Base-by-base conservation (phyloP, 2,888 invertebrate genomes). In the Emmelina monodactyla region DNA sequence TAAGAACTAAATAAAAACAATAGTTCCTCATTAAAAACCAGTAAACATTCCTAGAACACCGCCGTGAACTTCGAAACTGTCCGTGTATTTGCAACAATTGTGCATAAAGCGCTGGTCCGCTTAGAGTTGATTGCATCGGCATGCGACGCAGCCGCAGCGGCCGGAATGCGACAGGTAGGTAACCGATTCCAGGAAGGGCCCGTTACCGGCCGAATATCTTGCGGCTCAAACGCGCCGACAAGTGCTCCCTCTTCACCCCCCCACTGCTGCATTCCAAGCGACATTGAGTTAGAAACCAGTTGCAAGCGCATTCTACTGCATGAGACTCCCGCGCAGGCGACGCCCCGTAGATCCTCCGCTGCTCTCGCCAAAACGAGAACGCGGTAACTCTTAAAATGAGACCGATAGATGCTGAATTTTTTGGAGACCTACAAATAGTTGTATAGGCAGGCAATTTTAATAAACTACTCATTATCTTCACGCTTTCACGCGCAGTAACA, bases 131-230 rank as follows among this genome's bases (percentile, higher is more conserved):
- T 22, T 58, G 67, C 61, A 64, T 60, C 55, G 62, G 54, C 56
- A 56, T 65, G 66, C 62, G 38, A 50, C 46, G 58, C 57, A 51
- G 54, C 61, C 63, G 53, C 72, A 69, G 68, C 62, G 68, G 58
- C 49, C 62, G 75, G 78, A 78, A 78, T 78, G 78, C 75, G 68
- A 75, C 78, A 79, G 78, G n/a, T n/a, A n/a, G n/a, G 78, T 79
- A 79, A 73, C 75, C 75, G 67, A 71, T 79, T 78, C 78, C 76
- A 65, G 73, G 78, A 78, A 79, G 76, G 76, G 72, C 66, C 78
- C 78, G 78, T 78, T 78, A 78, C 76, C 66, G 76, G 76, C 76
- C 78, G 76, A 78, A 78, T 75, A 76, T 76, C 76, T 75, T 63
- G 60, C 62, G 72, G 68, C 69, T 75, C 76, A 76, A 76, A 76